These are phyloP conservation scores for Theodoxus fluviatilis DNA, from an alignment of 2,888 invertebrate genomes.

Conservation along the genomic window DNA sequence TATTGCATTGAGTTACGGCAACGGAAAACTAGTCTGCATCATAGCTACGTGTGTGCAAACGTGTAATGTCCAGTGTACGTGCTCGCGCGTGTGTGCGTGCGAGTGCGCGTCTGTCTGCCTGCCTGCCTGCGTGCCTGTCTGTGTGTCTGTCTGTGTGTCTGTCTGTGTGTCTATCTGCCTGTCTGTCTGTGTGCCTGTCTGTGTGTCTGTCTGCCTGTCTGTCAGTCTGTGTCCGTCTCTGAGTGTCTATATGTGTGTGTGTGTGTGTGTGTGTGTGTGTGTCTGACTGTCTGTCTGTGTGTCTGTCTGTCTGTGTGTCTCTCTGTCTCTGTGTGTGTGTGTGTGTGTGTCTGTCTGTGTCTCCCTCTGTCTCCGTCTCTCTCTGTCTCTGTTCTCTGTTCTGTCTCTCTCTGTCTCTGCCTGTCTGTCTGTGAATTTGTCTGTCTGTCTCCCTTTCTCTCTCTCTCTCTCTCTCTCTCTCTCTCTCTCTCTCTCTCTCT, in stretches of 20 bases:
- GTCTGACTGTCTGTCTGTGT: not conserved
- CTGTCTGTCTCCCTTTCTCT: too few species aligned
- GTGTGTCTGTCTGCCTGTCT: slow-evolving; percentile 1
- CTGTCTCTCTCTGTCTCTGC: too few species aligned
- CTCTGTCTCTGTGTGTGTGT: too few species aligned
- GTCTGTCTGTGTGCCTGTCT: not conserved
- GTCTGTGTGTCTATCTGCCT: not conserved
- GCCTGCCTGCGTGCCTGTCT: not conserved
- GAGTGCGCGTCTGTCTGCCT: not conserved
- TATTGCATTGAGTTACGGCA: too few species aligned
- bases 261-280: slow-evolving; percentile 10
- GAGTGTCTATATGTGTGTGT: slow-evolving; percentile 5
- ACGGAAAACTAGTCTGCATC: too few species aligned
- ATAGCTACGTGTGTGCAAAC: not conserved
- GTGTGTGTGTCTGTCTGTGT: too few species aligned
- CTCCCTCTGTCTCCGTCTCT: not conserved
- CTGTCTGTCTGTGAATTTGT: too few species aligned
- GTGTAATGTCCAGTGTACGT: too few species aligned
- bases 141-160: not conserved
- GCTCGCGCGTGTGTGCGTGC: not conserved
- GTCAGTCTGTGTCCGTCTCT: not conserved
- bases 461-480: too few species aligned
- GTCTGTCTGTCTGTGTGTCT: too few species aligned
- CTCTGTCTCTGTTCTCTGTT: not conserved
- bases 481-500: too few species aligned